phyloP scores from a whole-genome alignment of 2,113 vertebrate species.

The Phocoena sinus region DNA sequence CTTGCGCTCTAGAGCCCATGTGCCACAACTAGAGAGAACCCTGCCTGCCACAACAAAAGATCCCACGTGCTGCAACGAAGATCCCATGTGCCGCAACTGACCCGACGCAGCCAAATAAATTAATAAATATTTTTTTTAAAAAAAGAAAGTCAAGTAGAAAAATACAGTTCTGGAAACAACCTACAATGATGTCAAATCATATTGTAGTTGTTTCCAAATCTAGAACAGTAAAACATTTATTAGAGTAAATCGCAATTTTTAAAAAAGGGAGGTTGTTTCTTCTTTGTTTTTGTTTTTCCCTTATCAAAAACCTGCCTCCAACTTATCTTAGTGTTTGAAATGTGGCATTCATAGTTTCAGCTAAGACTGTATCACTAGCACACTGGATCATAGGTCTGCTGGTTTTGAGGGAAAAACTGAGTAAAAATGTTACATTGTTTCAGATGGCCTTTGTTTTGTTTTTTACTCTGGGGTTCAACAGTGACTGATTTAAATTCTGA shows the following conservation, averaged over 20 bases:
- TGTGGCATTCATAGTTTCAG: neutral
- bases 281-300: neutral
- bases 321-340: neutral
- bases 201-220: neutral
- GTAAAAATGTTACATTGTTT: neutral
- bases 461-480: neutral
- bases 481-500: slow-evolving; percentile 35
- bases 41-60: too few relatives aligned
- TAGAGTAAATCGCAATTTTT: neutral
- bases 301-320: neutral
- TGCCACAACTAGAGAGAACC: too few relatives aligned
- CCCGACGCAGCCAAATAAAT: too few relatives aligned
- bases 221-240: neutral
- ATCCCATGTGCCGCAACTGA: too few relatives aligned
- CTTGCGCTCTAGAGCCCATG: too few relatives aligned
- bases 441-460: neutral
- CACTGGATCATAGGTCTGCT: neutral
- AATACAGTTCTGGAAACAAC: neutral
- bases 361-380: neutral
- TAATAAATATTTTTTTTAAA: too few relatives aligned
- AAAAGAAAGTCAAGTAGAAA: neutral
- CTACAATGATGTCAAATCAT: neutral
- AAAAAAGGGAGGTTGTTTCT: neutral
- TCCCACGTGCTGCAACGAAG: too few relatives aligned
- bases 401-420: neutral